Conservation (phyloP, 2,113 vertebrate genomes). For the Camelus bactrianus region DNA sequence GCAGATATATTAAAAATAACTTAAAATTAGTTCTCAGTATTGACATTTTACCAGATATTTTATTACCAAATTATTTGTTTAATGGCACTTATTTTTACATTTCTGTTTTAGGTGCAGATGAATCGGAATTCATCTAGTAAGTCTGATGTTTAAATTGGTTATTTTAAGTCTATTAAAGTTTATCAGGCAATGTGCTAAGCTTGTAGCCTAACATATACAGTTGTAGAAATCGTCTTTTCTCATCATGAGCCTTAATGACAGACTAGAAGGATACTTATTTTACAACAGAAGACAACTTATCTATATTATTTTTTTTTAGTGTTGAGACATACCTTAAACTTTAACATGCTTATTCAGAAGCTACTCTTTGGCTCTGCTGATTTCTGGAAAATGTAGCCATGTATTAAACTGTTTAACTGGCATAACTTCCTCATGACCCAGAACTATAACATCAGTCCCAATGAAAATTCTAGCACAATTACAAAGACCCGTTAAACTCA, state of each 20-base stretch:
- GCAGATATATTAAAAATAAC: not conserved
- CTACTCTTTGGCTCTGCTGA: too few relatives aligned
- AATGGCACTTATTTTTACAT: slow-evolving; percentile 75
- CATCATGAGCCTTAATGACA: not conserved
- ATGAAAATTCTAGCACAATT: slow-evolving; percentile 45
- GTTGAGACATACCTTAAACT: slow-evolving; percentile 23
- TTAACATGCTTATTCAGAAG: not conserved
- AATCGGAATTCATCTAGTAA: slow-evolving; percentile 97
- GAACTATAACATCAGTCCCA: not conserved
- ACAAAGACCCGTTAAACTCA: slow-evolving; percentile 35
- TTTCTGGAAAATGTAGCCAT: too few relatives aligned
- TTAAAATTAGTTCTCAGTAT: slow-evolving; percentile 28
- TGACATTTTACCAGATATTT: slow-evolving; percentile 55
- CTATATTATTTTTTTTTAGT: not conserved
- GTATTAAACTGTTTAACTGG: not conserved
- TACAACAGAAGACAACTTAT: slow-evolving; percentile 4
- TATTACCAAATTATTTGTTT: slow-evolving; percentile 59
- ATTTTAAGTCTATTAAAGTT: slow-evolving; percentile 48
- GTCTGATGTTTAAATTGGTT: slow-evolving; percentile 85
- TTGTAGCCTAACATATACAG: not conserved
- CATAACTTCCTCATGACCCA: not conserved
- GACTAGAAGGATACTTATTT: slow-evolving; percentile 24
- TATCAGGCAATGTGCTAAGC: slow-evolving; percentile 44
- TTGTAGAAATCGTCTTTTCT: slow-evolving; percentile 34
- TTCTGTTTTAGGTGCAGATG: slow-evolving; percentile 93